Base-by-base conservation (phyloP, 2,888 invertebrate genomes). In the Parnassius smintheus region DNA sequence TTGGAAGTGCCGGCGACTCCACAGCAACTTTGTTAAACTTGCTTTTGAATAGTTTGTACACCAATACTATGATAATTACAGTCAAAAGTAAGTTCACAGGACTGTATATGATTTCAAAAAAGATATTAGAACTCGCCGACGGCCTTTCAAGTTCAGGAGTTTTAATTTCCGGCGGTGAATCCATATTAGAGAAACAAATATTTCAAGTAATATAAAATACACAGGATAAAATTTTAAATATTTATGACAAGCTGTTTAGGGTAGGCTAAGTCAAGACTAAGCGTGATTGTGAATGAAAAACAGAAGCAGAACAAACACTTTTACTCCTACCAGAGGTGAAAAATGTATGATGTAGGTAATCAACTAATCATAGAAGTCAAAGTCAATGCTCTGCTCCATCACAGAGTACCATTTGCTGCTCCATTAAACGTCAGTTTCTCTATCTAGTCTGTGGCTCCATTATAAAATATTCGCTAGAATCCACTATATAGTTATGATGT, bases 41-140 rank as follows among this genome's bases (percentile, higher is more conserved):
- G 73, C 82, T 90, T 72, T 88, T 91, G 67, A 94, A 83, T 72
- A 96, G 94, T 88, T 95, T 95, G 77, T 95, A 95, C 61, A 94
- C 83, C 71, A 96, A 91, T 73, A 94, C 90, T 63, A 92, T 86
- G 75, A 95, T 94, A 65, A 95, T 86, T 62, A 90, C 93, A 66
- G 94, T 90, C 68, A 96, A 89, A 67, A 92, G 84, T 70, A 95
- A 82, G 85, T 96, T 95, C 65, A 96, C 75, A 18, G 95, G 95
- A 79, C 93, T 94, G 62, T 88, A 90, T 62, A 94, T 75, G 61
- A 94, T 88, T 78, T 94, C 94, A 69, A 77, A 75, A 62, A 93
- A 66, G 68, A 93, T 83, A 78, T 76, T 85, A 57, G 81, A 72
- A 58, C 82, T 70, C 55, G 80, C 72, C 56, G 77, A 76, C 51